Evolutionary conservation across 2,888 invertebrate genomes (phyloP).

Genomic region (Entomobrya proxima): DNA sequence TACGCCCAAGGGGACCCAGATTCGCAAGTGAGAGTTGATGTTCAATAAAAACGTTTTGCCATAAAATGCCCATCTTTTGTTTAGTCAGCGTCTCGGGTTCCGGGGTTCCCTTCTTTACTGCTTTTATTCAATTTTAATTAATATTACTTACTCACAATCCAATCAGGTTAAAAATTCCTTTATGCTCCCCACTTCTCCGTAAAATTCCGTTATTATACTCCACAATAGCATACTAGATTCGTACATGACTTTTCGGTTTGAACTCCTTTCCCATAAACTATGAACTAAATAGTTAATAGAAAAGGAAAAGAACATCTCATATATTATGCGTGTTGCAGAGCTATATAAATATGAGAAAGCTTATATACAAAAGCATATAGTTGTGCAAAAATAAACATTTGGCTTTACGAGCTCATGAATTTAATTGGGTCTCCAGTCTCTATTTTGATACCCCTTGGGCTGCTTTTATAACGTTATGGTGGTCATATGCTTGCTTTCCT

Average conservation of each 20-base stretch:
- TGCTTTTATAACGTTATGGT: slow-evolving; percentile 6
- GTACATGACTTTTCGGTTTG: too few relatives aligned
- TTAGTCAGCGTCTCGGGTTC: not conserved
- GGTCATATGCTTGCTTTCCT: not conserved
- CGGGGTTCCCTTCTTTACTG: not conserved
- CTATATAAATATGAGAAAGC: too few relatives aligned
- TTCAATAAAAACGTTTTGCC: too few relatives aligned
- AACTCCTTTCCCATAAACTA: too few relatives aligned
- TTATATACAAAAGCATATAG: not conserved
- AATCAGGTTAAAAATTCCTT: not conserved
- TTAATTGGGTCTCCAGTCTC: not conserved
- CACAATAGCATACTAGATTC: too few relatives aligned
- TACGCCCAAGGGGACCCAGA: too few relatives aligned
- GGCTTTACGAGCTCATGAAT: slow-evolving; percentile 6
- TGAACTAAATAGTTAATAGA: too few relatives aligned
- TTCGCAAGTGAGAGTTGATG: too few relatives aligned
- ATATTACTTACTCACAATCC: not conserved
- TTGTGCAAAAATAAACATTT: slow-evolving; percentile 1
- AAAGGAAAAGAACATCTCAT: too few relatives aligned
- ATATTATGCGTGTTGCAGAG: too few relatives aligned
- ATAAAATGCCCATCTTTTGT: not conserved
- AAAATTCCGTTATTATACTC: too few relatives aligned
- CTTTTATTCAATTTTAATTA: not conserved
- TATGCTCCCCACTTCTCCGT: too few relatives aligned
- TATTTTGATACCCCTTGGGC: not conserved